These are phyloP conservation scores for Rapana venosa DNA, from an alignment of 2,888 invertebrate species.

Conservation along the genomic window DNA sequence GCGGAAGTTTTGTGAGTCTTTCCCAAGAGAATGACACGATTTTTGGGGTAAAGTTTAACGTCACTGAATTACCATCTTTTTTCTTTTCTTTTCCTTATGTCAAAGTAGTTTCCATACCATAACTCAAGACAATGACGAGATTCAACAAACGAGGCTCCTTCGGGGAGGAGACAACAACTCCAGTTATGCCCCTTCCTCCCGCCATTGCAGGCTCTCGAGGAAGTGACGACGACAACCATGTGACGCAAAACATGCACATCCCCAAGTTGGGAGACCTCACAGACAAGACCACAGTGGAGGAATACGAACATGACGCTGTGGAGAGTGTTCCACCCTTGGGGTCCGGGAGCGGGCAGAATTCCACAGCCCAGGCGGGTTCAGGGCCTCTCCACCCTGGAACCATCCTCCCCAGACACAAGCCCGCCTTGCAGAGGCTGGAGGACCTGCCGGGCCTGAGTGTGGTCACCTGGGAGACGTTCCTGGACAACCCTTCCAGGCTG, in stretches of 20 bases:
- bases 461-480: constrained; percentile 68
- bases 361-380: neutral
- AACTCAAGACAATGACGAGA: neutral
- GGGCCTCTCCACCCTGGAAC: constrained; percentile 24
- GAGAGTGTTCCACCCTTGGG: neutral
- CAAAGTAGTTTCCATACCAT: too few species aligned
- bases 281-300: neutral
- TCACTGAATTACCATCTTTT: too few species aligned
- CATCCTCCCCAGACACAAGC: constrained; percentile 19
- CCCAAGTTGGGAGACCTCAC: neutral
- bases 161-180: neutral
- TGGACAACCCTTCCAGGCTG: constrained; percentile 58
- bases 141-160: constrained; percentile 32
- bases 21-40: too few species aligned
- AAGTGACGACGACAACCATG: neutral
- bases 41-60: too few species aligned
- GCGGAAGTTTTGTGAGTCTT: too few species aligned
- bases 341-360: neutral
- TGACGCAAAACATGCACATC: constrained; percentile 19
- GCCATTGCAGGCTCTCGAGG: neutral
- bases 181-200: neutral
- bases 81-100: too few species aligned
- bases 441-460: constrained; percentile 58
- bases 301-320: neutral
- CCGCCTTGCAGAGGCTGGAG: constrained; percentile 5